Conservation (phyloP, 1,140 invertebrate genomes). For the Drosophila sucinea region DNA sequence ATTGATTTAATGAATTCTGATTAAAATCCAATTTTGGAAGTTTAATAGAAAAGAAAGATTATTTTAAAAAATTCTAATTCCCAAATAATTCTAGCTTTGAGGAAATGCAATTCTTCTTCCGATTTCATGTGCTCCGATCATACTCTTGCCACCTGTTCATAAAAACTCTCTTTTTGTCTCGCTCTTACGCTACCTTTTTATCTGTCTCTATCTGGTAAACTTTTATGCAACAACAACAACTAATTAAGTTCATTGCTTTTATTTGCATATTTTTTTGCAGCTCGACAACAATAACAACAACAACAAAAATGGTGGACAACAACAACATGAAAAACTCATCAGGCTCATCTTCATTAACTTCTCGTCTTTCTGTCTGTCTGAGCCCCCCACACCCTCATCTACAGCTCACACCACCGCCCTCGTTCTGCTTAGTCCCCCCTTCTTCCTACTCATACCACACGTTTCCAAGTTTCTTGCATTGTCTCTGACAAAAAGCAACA, state of each 20-base stretch:
- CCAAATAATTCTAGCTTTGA: too few relatives aligned
- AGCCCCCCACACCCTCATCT: not conserved
- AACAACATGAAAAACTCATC: slow-evolving; percentile 64
- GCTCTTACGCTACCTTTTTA: slow-evolving; percentile 18
- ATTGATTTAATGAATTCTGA: too few relatives aligned
- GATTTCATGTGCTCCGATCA: too few relatives aligned
- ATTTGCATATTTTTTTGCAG: slow-evolving; percentile 78
- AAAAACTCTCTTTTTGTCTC: not conserved
- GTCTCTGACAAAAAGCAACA: slow-evolving; percentile 44
- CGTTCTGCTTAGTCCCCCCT: not conserved
- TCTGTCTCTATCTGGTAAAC: slow-evolving; percentile 33
- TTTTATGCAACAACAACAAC: slow-evolving; percentile 56
- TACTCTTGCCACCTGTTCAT: too few relatives aligned
- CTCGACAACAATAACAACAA: slow-evolving; percentile 61
- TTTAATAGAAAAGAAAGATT: too few relatives aligned
- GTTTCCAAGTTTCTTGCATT: slow-evolving; percentile 74
- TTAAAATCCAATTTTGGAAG: too few relatives aligned
- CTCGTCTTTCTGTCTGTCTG: slow-evolving; percentile 47
- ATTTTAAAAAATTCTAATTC: too few relatives aligned
- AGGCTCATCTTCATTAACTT: slow-evolving; percentile 79
- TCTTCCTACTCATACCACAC: slow-evolving; percentile 19
- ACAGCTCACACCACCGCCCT: slow-evolving; percentile 7
- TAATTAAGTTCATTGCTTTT: slow-evolving; percentile 82
- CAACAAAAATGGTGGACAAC: slow-evolving; percentile 42
- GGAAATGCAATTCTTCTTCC: too few relatives aligned